These are phyloP conservation scores for Cremastinae sp. DNA, from an alignment of 2,888 invertebrate species.

Conservation along the genomic window DNA sequence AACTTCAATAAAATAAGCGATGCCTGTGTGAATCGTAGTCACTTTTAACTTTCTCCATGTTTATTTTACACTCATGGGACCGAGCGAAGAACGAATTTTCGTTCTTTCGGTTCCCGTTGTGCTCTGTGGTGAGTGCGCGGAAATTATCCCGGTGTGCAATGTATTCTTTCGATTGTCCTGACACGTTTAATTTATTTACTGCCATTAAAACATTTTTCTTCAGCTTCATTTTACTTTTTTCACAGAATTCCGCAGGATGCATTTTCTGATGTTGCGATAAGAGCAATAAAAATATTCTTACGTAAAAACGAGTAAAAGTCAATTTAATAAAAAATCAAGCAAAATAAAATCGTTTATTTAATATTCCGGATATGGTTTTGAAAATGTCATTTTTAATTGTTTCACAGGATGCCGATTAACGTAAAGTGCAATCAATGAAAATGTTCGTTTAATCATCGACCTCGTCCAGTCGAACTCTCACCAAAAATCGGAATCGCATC, in stretches of 20 bases:
- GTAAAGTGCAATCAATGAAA: constrained; percentile 40
- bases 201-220: too few species aligned
- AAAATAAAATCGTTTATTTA: not conserved
- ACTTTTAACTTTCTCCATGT: constrained; percentile 24
- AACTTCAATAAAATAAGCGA: not conserved
- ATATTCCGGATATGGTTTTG: constrained; percentile 27
- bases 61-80: not conserved
- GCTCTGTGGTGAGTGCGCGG: not conserved
- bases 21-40: not conserved
- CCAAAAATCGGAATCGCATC: constrained; percentile 38
- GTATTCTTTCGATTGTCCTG: constrained; percentile 3
- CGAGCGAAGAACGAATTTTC: not conserved
- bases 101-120: not conserved
- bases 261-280: not conserved
- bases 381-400: constrained; percentile 45
- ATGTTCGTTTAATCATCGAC: constrained; percentile 27
- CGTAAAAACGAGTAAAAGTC: not conserved
- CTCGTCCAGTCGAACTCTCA: constrained; percentile 43
- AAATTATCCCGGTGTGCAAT: not conserved
- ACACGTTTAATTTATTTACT: too few species aligned
- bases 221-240: too few species aligned
- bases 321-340: too few species aligned
- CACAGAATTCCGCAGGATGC: too few species aligned
- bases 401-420: constrained; percentile 11
- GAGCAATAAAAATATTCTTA: constrained; percentile 3